Evolutionary conservation across 2,888 invertebrate genomes (phyloP), one percentile per base, ranked within the genome.

Genomic region (Gari tellinella): DNA sequence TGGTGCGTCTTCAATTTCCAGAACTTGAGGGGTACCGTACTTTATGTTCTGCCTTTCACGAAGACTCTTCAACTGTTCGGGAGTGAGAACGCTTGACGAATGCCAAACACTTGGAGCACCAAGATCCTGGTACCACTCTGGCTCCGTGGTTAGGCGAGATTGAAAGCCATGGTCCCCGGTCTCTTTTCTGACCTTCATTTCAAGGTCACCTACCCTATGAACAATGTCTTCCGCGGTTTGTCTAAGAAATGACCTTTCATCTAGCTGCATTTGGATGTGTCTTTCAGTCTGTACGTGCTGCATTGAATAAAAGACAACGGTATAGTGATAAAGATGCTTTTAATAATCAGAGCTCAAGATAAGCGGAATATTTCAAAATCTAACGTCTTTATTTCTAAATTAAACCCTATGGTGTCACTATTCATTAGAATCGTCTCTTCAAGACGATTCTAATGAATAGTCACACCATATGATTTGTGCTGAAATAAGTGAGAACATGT

Each of bases 41-140:
- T 65, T 49, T 48, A 40, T 53, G 31, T 51, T 45, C 23, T 76
- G 61, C 10, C 48, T 46, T 15, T 72, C 72, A 38, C 53, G 60
- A 10, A 76, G 10, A 23, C 49, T 48, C 38, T 66, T 61, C 40
- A 77, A 55, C 26, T 77, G 77, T 8, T 72, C 62, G 4, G 46
- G 48, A 8, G 77, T 57, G 7, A 69, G 58, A 12, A 45, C 57
- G 12, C 62, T 72, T 3, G 78, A 63, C 15, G 56, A 43, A 19
- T 65, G 60, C 78, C 78, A 78, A 23, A 73, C 31, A 10, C 55
- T 64, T 1, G 78, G 78, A 1, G 53, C 60, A 12, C 63, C 63
- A 10, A 73, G 53, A 40, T 72, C 72, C 38, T 64, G 77, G 26
- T 62, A 45, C 66, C 69, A 73, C 51, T 51, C 55, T 0, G 78